A percentile compares a stretch with the other conserved stretches of the same genome.
Evolutionary conservation across 2,113 vertebrate species (phyloP).

Genomic region (Isichthys henryi): DNA sequence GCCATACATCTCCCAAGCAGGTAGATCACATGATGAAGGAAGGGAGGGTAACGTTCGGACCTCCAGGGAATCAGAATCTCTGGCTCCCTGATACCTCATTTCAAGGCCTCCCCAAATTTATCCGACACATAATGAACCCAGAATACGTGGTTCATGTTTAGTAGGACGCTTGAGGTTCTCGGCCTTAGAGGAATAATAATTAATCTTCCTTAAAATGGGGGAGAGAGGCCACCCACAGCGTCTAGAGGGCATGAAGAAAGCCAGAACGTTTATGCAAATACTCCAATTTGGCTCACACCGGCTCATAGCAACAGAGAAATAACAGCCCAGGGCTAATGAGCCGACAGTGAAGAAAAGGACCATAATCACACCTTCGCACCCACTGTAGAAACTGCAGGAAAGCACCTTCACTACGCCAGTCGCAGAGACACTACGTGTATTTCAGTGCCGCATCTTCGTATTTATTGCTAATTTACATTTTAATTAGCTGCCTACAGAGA

Average conservation of each 20-base stretch:
- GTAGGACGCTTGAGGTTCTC: neutral
- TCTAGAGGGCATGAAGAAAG: neutral
- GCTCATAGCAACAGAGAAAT: neutral
- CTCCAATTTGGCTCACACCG: neutral
- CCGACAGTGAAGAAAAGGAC: neutral
- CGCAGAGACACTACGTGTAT: neutral
- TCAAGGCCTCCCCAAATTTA: neutral
- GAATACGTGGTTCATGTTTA: neutral
- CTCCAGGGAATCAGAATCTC: neutral
- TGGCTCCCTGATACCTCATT: neutral
- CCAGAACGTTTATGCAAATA: neutral
- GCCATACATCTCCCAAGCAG: too few relatives aligned
- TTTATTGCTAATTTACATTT: neutral
- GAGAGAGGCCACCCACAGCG: neutral
- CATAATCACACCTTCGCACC: neutral
- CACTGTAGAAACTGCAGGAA: neutral
- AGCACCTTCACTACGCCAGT: neutral
- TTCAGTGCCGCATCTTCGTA: neutral
- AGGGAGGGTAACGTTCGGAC: neutral
- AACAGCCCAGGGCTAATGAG: neutral
- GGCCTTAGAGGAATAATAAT: neutral
- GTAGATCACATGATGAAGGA: neutral
- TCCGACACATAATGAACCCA: neutral
- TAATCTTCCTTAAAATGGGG: neutral
- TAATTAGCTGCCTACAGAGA: neutral